Conservation (phyloP, 2,113 vertebrate species). For the Muscicapa adusta region DNA sequence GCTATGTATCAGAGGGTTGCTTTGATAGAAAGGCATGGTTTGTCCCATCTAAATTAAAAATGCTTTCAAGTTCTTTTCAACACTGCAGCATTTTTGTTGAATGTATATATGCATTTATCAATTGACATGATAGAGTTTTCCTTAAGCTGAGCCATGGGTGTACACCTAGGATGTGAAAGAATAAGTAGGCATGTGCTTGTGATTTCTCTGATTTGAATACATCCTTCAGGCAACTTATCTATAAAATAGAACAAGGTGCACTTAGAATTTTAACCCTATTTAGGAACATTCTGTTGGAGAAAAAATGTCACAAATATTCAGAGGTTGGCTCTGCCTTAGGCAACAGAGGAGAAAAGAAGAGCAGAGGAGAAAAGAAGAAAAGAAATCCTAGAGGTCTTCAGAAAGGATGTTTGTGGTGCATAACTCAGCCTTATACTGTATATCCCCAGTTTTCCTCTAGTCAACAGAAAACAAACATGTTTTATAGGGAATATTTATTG, state of each 20-base stretch:
- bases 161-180: neutral
- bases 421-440: neutral
- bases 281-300: neutral
- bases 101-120: neutral
- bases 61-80: neutral
- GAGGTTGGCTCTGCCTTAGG: neutral
- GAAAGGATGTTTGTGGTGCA: neutral
- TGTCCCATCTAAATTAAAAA: neutral
- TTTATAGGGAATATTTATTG: neutral
- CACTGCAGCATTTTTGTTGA: neutral
- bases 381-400: neutral
- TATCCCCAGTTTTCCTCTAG: neutral
- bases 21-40: neutral
- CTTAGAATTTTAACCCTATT: neutral
- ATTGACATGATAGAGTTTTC: neutral
- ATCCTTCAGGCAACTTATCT: neutral
- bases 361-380: neutral
- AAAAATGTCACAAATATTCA: neutral
- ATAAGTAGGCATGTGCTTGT: neutral
- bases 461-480: neutral
- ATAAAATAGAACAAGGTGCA: neutral
- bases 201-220: neutral
- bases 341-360: neutral
- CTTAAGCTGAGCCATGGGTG: neutral
- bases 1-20: neutral